Evolutionary conservation across 2,888 invertebrate species (phyloP), one percentile per base, ranked within the genome.

Genomic region (Keiferia lycopersicella): DNA sequence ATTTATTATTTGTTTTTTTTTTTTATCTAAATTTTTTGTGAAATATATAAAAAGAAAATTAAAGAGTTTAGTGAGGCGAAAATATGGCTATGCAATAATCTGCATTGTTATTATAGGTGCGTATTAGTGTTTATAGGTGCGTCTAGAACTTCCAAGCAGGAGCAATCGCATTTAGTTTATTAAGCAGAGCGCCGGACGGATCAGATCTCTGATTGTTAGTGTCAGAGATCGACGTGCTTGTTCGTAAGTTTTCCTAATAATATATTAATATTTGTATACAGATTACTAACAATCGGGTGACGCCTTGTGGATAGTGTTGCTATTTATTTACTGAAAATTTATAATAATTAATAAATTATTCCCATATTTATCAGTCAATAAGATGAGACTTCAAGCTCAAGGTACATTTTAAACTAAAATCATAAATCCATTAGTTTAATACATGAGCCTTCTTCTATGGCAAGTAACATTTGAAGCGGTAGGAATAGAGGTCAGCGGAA

Each of bases 401-500:
- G 22, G 12, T 53, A 1, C 10, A n/a, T 45, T 6, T 45, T 16
- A 45, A 22, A 18, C 18, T 22, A 18, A 11, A 18, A 51, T 51
- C 34, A 34, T 34, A 7, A 8, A 34, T 10, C 8, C 34, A 34
- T 34, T 34, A 26, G 26, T 26, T 26, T 6, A 26, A 4, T 26
- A 26, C 26, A 26, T 26, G 2, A 34, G 7, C 34, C 10, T 34
- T 8, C 34, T 34, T 34, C 34, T 10, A 8, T 7, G 34, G 34
- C 34, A 34, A 34, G 6, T 34, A 7, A 11, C 12, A 53, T 14
- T 53, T 50, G 11, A 20, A 50, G 50, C 12, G 48, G 16, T 50
- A 20, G 26, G 26, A 22, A 59, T 56, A 61, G 67, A 70, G 68
- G 68, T 66, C 65, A 63, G 65, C 59, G 57, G 53, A 4, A 57